Percentiles rank a stretch among this genome's conserved stretches.
These are phyloP conservation scores for Ophonus ardosiacus DNA, from an alignment of 2,888 invertebrate species.

Conservation along the genomic window DNA sequence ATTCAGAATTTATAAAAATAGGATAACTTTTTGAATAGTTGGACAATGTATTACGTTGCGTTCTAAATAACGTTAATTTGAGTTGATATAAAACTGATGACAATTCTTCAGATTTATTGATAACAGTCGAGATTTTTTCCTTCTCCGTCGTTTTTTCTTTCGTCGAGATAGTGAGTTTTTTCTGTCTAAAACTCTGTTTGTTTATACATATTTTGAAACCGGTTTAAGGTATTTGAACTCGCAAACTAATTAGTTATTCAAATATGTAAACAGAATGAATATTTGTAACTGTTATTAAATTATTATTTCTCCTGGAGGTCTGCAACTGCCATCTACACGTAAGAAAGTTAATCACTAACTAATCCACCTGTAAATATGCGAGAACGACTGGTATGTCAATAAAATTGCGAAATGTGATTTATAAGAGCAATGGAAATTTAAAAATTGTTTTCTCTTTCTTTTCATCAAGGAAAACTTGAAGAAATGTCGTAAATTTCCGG, in stretches of 20 bases:
- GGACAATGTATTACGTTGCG: not conserved
- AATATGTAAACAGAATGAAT: constrained; percentile 64
- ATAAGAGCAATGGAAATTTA: constrained; percentile 11
- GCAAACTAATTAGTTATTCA: constrained; percentile 63
- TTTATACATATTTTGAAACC: constrained; percentile 64
- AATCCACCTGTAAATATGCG: constrained; percentile 17
- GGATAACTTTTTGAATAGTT: too few species aligned
- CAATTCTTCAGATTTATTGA: constrained; percentile 60
- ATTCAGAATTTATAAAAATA: too few species aligned
- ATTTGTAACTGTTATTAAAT: constrained; percentile 64
- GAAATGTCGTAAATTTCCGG: constrained; percentile 29
- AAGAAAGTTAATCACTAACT: not conserved
- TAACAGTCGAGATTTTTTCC: constrained; percentile 41
- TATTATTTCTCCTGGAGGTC: constrained; percentile 54
- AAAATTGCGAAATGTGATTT: constrained; percentile 35
- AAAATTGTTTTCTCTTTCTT: constrained; percentile 26
- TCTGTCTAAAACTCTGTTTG: constrained; percentile 54
- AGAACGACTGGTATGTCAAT: constrained; percentile 22
- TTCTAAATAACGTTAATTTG: constrained; percentile 53
- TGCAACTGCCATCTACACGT: constrained; percentile 49
- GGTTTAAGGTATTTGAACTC: constrained; percentile 64
- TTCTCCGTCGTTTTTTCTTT: constrained; percentile 16
- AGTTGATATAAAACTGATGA: constrained; percentile 58
- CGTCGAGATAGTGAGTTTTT: constrained; percentile 44
- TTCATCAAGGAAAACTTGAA: constrained; percentile 34